A percentile compares a stretch with the other conserved stretches of the same genome.
These are phyloP conservation scores for Calidris pugnax DNA, from an alignment of 2,113 vertebrate species.

Conservation along the genomic window DNA sequence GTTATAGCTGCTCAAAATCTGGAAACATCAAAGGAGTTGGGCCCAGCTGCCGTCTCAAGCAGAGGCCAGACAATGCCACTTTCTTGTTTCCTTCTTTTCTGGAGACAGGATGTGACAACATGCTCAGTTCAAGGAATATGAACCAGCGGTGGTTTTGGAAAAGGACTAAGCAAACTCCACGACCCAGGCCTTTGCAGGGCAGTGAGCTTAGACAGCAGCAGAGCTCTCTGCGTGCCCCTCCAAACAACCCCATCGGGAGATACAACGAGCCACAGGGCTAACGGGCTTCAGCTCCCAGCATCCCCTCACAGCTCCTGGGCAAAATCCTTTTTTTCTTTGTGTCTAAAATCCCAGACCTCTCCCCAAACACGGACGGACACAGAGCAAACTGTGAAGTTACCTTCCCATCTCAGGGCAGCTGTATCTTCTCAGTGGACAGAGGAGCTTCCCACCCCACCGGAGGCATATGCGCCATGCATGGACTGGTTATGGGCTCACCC, in stretches of 20 bases:
- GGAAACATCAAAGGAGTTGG: background rate
- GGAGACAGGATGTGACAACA: background rate
- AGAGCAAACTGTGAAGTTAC: background rate
- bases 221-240: accelerated
- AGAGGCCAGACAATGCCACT: background rate
- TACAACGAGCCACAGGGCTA: background rate
- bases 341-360: background rate
- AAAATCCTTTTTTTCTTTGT: background rate
- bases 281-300: background rate
- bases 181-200: background rate
- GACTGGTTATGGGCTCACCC: background rate
- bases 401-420: background rate
- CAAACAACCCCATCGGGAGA: accelerated
- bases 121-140: background rate
- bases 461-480: accelerated
- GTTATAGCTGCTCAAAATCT: background rate
- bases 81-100: background rate
- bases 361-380: background rate
- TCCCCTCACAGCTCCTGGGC: background rate
- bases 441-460: background rate
- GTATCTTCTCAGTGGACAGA: background rate
- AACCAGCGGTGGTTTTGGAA: background rate
- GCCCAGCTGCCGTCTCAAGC: background rate
- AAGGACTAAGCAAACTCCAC: background rate
- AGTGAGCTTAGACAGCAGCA: background rate